These are phyloP conservation scores for Callopanchax toddi DNA, from an alignment of 2,113 vertebrate genomes.

Conservation along the genomic window DNA sequence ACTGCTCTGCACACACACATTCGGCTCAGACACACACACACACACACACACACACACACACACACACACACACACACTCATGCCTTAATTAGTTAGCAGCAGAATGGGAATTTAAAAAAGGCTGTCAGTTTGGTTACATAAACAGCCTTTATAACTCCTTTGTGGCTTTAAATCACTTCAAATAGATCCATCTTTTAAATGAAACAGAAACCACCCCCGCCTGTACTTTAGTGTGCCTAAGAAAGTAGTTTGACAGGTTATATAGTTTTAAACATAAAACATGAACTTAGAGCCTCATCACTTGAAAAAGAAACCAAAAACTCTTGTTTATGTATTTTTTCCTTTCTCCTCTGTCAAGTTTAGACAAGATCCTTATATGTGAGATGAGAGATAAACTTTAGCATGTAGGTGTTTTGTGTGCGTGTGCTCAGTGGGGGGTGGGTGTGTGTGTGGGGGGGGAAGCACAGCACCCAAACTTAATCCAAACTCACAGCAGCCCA, in stretches of 20 bases:
- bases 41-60: background rate
- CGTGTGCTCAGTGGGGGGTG: conserved; percentile 48
- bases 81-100: conserved; percentile 18
- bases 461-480: conserved; percentile 75
- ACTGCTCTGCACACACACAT: conserved; percentile 39
- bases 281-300: background rate
- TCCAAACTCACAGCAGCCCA: conserved; percentile 76
- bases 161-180: background rate
- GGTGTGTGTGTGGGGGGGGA: too few species aligned
- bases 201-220: background rate
- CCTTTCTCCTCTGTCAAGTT: background rate
- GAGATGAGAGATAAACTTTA: conserved; percentile 27
- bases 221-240: background rate
- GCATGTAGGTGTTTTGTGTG: conserved; percentile 24
- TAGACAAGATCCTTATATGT: conserved; percentile 26
- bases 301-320: conserved; percentile 6
- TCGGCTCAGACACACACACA: conserved; percentile 10
- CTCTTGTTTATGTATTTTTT: conserved; percentile 18
- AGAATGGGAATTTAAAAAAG: conserved; percentile 21
- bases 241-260: background rate
- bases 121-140: conserved; percentile 5
- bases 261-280: background rate
- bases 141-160: conserved; percentile 8
- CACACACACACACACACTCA: background rate
- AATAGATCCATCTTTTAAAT: background rate